These are phyloP conservation scores for Pterostichus niger DNA, from an alignment of 2,888 invertebrate genomes.

Conservation along the genomic window DNA sequence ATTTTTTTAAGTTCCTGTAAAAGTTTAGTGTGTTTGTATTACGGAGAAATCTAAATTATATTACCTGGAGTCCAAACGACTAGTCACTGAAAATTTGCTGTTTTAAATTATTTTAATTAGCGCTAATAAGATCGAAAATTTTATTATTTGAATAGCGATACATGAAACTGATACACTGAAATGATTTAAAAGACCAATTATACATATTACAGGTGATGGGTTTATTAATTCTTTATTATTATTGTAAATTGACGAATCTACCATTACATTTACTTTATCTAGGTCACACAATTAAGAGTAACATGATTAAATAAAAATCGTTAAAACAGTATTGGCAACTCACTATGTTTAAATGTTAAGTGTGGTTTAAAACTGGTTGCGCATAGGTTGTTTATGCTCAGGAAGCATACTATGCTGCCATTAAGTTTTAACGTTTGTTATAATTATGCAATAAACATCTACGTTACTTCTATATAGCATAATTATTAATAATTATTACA, in stretches of 20 bases:
- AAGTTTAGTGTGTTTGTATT: conserved; percentile 44
- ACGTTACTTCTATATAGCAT: conserved; percentile 38
- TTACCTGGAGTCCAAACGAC: conserved; percentile 61
- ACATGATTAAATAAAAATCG: conserved; percentile 60
- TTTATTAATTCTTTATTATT: conserved; percentile 59
- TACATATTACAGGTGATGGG: conserved; percentile 52
- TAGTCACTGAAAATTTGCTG: conserved; percentile 62
- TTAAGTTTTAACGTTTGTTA: conserved; percentile 65
- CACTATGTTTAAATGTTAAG: conserved; percentile 45
- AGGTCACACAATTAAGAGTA: conserved; percentile 59
- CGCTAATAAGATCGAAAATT: conserved; percentile 53
- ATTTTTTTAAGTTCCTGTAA: conserved; percentile 15
- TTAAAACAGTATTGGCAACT: conserved; percentile 67
- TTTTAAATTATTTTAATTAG: conserved; percentile 51
- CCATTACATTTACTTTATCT: conserved; percentile 58
- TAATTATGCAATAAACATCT: conserved; percentile 51
- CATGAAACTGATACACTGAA: conserved; percentile 54
- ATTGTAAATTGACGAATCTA: conserved; percentile 56
- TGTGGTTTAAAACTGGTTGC: conserved; percentile 24
- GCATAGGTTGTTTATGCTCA: conserved; percentile 20
- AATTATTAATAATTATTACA: conserved; percentile 41
- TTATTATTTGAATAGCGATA: conserved; percentile 63
- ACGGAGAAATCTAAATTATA: conserved; percentile 28
- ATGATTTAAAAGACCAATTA: conserved; percentile 37
- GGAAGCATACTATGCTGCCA: conserved; percentile 63